Evolutionary conservation across 2,888 invertebrate species (phyloP).

Genomic region (Ennomos fuscantarius): DNA sequence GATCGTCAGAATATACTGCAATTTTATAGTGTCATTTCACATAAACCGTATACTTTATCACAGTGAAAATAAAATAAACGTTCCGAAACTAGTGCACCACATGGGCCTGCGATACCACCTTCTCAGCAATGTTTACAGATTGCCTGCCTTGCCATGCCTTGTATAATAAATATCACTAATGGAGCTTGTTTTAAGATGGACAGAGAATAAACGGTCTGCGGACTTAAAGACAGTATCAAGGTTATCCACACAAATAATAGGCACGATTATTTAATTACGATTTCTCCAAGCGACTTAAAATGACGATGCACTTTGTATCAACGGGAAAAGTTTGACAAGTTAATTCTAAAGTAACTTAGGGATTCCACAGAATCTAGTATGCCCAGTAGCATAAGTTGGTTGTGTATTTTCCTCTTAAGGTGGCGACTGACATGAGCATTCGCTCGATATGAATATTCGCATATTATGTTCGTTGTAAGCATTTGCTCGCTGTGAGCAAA

Average conservation of each 20-base stretch:
- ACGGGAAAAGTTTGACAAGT: constrained; percentile 3
- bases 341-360: not conserved
- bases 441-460: too few relatives aligned
- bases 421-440: too few relatives aligned
- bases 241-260: constrained; percentile 43
- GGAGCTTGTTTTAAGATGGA: constrained; percentile 45
- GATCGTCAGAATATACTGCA: constrained; percentile 44
- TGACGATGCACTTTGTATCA: constrained; percentile 7
- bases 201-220: constrained; percentile 53
- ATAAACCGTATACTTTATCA: constrained; percentile 46
- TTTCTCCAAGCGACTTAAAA: constrained; percentile 18
- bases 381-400: too few relatives aligned
- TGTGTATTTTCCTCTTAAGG: too few relatives aligned
- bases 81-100: constrained; percentile 33
- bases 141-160: constrained; percentile 22
- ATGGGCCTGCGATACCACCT: constrained; percentile 13
- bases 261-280: constrained; percentile 60
- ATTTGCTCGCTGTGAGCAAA: too few relatives aligned
- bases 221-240: constrained; percentile 55
- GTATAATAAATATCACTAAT: constrained; percentile 23
- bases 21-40: constrained; percentile 47
- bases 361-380: too few relatives aligned
- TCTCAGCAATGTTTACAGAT: constrained; percentile 13
- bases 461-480: too few relatives aligned
- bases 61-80: constrained; percentile 46